Evolutionary conservation across 2,888 invertebrate genomes (phyloP).

Genomic region (Brachyptera putata): DNA sequence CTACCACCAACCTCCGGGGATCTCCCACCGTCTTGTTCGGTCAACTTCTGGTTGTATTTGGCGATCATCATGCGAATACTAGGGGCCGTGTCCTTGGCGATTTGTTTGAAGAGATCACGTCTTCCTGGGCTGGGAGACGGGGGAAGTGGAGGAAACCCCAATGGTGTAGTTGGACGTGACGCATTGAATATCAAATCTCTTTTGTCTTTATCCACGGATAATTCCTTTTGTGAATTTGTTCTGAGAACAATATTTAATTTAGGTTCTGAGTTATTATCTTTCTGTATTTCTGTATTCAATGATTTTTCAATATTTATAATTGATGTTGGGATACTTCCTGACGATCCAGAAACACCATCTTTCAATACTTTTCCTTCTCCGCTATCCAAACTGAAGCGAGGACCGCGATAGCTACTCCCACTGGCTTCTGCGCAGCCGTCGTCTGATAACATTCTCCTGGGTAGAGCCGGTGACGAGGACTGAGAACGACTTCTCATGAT

Average conservation of each 20-base stretch:
- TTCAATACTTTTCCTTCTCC: constrained; percentile 22
- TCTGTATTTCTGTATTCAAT: background rate
- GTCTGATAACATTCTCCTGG: constrained; percentile 27
- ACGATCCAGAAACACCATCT: constrained; percentile 27
- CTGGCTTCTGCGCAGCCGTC: background rate
- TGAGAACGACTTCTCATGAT: constrained; percentile 33
- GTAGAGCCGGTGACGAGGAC: constrained; percentile 36
- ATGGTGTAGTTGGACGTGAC: background rate
- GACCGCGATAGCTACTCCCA: background rate
- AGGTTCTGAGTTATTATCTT: too few species aligned
- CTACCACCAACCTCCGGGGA: constrained; percentile 41
- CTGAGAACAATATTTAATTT: too few species aligned
- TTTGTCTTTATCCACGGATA: background rate
- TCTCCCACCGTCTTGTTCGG: constrained; percentile 50
- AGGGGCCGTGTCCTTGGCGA: constrained; percentile 61
- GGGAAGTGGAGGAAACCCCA: constrained; percentile 52
- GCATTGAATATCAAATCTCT: background rate
- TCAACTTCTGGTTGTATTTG: constrained; percentile 61
- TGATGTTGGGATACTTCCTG: background rate
- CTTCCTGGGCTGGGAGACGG: constrained; percentile 49
- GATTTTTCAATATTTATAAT: too few species aligned
- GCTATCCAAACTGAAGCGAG: background rate
- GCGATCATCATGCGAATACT: constrained; percentile 68
- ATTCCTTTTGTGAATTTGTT: constrained; percentile 6
- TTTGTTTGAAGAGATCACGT: constrained; percentile 25